These are phyloP conservation scores for Teinopalpus imperialis DNA, from an alignment of 2,888 invertebrate species.

Conservation along the genomic window DNA sequence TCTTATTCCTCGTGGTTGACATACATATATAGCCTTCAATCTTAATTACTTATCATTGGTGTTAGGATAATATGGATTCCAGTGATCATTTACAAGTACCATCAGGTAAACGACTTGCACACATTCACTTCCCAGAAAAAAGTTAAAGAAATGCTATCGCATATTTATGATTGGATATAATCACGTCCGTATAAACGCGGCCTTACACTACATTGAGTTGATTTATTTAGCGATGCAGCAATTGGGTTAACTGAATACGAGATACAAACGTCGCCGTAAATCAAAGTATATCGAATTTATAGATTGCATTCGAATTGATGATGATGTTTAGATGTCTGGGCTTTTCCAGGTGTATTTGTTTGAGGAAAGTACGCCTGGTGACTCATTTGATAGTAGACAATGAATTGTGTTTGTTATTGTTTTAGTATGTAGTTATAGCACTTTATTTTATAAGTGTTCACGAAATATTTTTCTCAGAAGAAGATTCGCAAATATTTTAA, in stretches of 20 bases:
- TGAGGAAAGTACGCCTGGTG: conserved; percentile 12
- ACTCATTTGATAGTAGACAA: conserved; percentile 4
- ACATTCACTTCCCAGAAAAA: too few species aligned
- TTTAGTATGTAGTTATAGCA: too few species aligned
- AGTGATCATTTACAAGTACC: too few species aligned
- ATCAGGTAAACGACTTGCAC: too few species aligned
- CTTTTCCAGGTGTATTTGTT: conserved; percentile 20
- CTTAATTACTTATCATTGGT: too few species aligned
- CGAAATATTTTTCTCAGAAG: too few species aligned
- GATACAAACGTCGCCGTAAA: conserved; percentile 29
- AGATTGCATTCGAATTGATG: conserved; percentile 18
- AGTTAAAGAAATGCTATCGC: too few species aligned
- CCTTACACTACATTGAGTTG: conserved; percentile 36
- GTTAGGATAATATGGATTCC: too few species aligned
- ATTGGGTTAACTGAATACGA: conserved; percentile 55
- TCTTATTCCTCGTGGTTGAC: too few species aligned
- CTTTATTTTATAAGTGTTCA: too few species aligned
- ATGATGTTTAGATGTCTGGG: conserved; percentile 24
- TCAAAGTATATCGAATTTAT: conserved; percentile 22
- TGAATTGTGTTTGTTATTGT: neutral
- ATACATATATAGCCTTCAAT: too few species aligned
- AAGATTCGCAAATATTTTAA: too few species aligned
- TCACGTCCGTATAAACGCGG: conserved; percentile 19
- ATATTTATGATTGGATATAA: conserved; percentile 15
- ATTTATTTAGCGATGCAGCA: conserved; percentile 49